Percentiles rank a stretch among this genome's conserved stretches.
Conservation (phyloP, 2,888 invertebrate genomes). For the Acronicta psi region DNA sequence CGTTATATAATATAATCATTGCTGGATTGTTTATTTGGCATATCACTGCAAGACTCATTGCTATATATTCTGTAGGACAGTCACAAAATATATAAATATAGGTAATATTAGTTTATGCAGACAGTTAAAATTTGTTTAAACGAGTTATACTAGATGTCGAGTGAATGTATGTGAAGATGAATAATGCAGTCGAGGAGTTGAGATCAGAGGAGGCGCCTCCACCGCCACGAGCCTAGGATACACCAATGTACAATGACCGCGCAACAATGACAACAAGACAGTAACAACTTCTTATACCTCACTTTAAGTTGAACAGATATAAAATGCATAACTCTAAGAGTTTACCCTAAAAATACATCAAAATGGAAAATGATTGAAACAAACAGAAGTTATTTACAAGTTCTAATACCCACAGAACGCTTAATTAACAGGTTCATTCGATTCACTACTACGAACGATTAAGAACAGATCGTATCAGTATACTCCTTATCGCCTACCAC, state of each 20-base stretch:
- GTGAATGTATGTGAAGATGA: slow-evolving; percentile 43
- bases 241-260: slow-evolving; percentile 66
- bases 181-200: slow-evolving; percentile 37
- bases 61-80: slow-evolving; percentile 68
- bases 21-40: slow-evolving; percentile 87
- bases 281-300: slow-evolving; percentile 79
- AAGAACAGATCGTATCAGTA: slow-evolving; percentile 66
- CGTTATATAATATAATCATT: slow-evolving; percentile 83
- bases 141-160: slow-evolving; percentile 36
- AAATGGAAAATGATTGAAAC: slow-evolving; percentile 84
- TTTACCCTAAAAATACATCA: slow-evolving; percentile 85
- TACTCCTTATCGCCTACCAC: slow-evolving; percentile 79
- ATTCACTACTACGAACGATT: slow-evolving; percentile 69
- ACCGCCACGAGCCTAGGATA: slow-evolving; percentile 54
- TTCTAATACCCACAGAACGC: slow-evolving; percentile 80
- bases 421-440: slow-evolving; percentile 71
- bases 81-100: slow-evolving; percentile 76
- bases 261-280: slow-evolving; percentile 78
- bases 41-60: slow-evolving; percentile 85
- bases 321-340: slow-evolving; percentile 84
- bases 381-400: slow-evolving; percentile 81
- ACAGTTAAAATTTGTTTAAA: slow-evolving; percentile 43
- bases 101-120: slow-evolving; percentile 53
- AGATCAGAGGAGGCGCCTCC: slow-evolving; percentile 40
- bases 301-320: slow-evolving; percentile 80